These are phyloP conservation scores for Teleogryllus occipitalis DNA, from an alignment of 1,140 invertebrate genomes.

Conservation along the genomic window DNA sequence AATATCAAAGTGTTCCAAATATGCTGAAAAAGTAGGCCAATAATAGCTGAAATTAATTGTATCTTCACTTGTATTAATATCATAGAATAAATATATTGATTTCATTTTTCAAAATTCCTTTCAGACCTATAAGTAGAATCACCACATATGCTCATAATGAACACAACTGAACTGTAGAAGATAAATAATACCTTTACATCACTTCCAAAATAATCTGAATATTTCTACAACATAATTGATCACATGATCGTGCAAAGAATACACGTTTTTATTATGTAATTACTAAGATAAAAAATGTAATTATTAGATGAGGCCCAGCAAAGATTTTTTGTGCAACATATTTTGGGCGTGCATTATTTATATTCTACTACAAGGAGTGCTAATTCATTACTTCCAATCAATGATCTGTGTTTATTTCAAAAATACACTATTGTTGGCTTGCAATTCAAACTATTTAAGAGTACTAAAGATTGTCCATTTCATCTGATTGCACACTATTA, in stretches of 20 bases:
- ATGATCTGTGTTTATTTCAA: background rate
- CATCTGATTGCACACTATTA: background rate
- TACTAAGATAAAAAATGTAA: background rate
- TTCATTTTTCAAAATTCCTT: background rate
- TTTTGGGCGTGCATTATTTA: background rate
- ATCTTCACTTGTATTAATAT: background rate
- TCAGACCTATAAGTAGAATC: background rate
- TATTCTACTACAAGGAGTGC: background rate
- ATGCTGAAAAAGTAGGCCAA: too few species aligned
- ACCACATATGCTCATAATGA: background rate
- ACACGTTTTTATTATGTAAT: background rate
- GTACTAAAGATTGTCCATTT: background rate
- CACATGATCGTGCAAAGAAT: background rate
- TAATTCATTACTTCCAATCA: background rate
- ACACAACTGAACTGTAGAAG: background rate
- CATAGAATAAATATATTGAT: background rate
- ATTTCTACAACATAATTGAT: background rate
- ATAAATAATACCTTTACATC: background rate
- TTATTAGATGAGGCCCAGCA: background rate
- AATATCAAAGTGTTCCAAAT: too few species aligned
- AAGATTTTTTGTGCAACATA: background rate
- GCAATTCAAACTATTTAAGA: background rate
- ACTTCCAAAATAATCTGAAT: background rate
- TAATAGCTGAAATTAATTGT: too few species aligned
- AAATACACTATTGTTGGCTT: slow-evolving; percentile 5